phyloP scores from a whole-genome alignment of 2,113 vertebrate species.

The Ibidorhyncha struthersii region DNA sequence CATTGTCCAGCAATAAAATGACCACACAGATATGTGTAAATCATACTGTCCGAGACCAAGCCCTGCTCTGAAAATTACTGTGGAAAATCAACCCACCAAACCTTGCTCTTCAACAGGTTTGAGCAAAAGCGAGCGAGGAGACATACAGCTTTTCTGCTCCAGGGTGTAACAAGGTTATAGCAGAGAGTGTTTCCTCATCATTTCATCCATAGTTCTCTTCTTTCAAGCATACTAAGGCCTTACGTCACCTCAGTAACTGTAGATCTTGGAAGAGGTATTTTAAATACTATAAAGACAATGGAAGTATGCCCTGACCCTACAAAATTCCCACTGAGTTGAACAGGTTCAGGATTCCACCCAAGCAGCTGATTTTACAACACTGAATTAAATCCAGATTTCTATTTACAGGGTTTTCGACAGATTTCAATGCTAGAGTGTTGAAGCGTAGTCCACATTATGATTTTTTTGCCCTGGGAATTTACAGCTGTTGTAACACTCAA shows the following conservation, averaged over 20 bases:
- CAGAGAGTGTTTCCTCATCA: background rate
- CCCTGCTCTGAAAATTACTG: background rate
- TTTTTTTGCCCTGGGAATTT: background rate
- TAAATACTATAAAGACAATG: background rate
- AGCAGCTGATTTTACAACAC: background rate
- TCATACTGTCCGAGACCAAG: background rate
- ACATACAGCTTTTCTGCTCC: background rate
- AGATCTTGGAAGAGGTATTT: background rate
- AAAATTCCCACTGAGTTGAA: background rate
- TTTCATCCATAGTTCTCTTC: background rate
- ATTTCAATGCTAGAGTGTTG: background rate
- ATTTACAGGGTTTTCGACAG: background rate
- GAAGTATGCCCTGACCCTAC: fast-evolving
- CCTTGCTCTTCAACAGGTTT: background rate
- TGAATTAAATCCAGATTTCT: background rate
- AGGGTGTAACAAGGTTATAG: background rate
- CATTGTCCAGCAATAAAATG: background rate
- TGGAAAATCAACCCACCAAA: background rate
- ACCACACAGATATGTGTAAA: background rate
- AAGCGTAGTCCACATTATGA: background rate
- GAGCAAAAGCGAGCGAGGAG: background rate
- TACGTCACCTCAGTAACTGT: background rate
- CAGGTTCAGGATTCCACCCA: background rate
- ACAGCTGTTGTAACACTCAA: background rate
- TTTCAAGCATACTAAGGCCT: background rate